These are phyloP conservation scores for Tetragnatha versicolor DNA, from an alignment of 1,140 invertebrate species.

Conservation along the genomic window DNA sequence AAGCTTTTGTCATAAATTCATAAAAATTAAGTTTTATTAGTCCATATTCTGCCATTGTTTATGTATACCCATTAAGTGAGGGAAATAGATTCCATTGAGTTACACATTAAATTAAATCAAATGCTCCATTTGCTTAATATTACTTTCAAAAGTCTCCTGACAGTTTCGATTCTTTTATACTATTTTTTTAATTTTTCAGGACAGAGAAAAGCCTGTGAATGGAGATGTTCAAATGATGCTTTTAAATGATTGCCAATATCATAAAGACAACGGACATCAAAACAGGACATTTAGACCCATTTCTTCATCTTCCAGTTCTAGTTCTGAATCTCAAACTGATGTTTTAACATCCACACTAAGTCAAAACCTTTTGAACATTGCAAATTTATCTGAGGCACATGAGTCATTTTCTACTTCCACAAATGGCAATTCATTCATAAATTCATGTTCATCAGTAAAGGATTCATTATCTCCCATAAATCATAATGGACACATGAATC, in stretches of 20 bases:
- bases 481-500: slow-evolving; percentile 14
- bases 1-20: no score
- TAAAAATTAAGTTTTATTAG: no score
- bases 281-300: slow-evolving; percentile 14
- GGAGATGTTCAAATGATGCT: slow-evolving; percentile 18
- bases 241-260: neutral
- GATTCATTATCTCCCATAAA: slow-evolving; percentile 6
- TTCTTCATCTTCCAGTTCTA: slow-evolving; percentile 39
- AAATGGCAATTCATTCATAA: slow-evolving; percentile 6
- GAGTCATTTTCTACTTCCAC: slow-evolving; percentile 24
- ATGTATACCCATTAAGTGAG: no score
- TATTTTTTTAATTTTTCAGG: neutral
- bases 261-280: slow-evolving; percentile 9
- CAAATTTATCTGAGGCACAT: slow-evolving; percentile 36
- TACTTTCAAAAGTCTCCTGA: no score
- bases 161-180: no score
- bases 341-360: slow-evolving; percentile 26
- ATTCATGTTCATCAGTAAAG: slow-evolving; percentile 36
- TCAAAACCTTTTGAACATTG: slow-evolving; percentile 35
- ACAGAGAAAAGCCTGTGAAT: slow-evolving; percentile 21
- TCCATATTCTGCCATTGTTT: no score
- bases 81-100: no score
- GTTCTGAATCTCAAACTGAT: slow-evolving; percentile 42
- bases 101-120: no score
- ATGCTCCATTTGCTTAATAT: no score